Percentiles rank a stretch among this genome's conserved stretches.
Evolutionary conservation across 2,888 invertebrate genomes (phyloP).

Genomic region (Campoletis raptor): DNA sequence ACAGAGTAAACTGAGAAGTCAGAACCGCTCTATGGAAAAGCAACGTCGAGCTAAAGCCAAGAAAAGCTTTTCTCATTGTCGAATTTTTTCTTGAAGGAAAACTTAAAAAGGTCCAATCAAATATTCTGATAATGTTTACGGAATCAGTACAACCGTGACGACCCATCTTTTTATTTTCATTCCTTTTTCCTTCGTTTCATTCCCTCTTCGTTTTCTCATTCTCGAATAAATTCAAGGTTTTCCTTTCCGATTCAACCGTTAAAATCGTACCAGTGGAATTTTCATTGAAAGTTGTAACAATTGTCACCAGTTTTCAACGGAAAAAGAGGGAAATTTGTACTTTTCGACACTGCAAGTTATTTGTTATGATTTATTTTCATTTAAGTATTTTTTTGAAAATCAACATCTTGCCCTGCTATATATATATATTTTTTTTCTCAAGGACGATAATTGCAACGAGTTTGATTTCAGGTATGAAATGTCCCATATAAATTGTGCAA

Average conservation of each 20-base stretch:
- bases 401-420: neutral
- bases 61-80: slow-evolving; percentile 28
- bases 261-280: neutral
- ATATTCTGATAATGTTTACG: slow-evolving; percentile 82
- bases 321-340: neutral
- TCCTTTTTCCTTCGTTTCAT: slow-evolving; percentile 16
- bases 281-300: neutral
- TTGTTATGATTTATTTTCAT: neutral
- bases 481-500: slow-evolving; percentile 14
- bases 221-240: neutral
- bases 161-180: slow-evolving; percentile 41
- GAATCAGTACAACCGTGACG: slow-evolving; percentile 73
- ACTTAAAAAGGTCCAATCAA: slow-evolving; percentile 77
- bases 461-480: neutral
- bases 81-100: slow-evolving; percentile 60
- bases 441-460: neutral
- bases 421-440: slow-evolving; percentile 4
- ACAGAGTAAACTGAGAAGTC: slow-evolving; percentile 52
- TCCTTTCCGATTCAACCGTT: neutral
- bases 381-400: neutral
- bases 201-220: neutral
- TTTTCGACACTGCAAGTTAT: neutral
- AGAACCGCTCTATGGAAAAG: slow-evolving; percentile 57
- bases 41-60: slow-evolving; percentile 28
- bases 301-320: neutral